Evolutionary conservation across 2,888 invertebrate genomes (phyloP).

Genomic region (Fissipunctia ypsillon): DNA sequence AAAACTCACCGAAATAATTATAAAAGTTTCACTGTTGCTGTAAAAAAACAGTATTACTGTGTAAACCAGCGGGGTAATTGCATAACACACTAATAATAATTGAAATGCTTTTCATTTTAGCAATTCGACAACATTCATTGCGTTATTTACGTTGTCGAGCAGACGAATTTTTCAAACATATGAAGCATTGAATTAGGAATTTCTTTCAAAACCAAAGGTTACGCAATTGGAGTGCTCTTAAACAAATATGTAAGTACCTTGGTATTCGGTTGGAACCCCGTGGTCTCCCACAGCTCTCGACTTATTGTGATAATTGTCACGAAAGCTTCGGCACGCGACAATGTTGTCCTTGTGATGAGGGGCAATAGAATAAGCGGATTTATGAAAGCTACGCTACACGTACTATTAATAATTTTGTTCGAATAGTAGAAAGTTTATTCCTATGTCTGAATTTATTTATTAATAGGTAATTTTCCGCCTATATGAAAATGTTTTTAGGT

Average conservation of each 20-base stretch:
- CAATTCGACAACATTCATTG: not conserved
- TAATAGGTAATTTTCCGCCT: not conserved
- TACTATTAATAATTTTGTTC: not conserved
- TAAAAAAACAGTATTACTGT: conserved; percentile 29
- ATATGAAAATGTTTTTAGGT: too few species aligned
- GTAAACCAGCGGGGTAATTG: conserved; percentile 10
- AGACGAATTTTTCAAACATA: not conserved
- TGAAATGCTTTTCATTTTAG: not conserved
- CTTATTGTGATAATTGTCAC: conserved; percentile 66
- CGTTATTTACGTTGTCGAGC: not conserved
- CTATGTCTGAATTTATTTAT: not conserved
- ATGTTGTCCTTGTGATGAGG: conserved; percentile 19
- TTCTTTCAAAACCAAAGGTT: not conserved
- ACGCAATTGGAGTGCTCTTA: too few species aligned
- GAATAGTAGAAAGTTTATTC: too few species aligned
- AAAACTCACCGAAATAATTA: conserved; percentile 31
- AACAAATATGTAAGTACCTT: conserved; percentile 39
- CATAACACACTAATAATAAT: not conserved
- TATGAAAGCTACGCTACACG: not conserved
- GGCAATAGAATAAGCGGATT: conserved; percentile 43
- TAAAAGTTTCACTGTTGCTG: conserved; percentile 9
- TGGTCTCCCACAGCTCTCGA: conserved; percentile 34
- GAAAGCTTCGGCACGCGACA: conserved; percentile 67
- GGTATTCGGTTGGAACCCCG: conserved; percentile 26
- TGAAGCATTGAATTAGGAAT: not conserved